Conservation (phyloP, 2,797 vertebrate species). For the Meda fulgida region DNA sequence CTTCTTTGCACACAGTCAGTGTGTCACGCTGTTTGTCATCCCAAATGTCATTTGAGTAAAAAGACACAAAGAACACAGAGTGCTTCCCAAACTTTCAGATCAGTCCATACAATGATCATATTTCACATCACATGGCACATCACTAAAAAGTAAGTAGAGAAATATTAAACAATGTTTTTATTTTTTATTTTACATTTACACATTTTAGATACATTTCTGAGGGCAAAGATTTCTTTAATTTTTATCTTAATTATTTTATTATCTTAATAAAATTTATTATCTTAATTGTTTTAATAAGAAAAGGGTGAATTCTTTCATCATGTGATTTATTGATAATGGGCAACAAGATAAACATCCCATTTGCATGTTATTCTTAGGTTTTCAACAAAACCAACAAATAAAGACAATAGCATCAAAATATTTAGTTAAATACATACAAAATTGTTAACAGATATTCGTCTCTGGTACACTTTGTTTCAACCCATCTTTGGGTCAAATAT, state of each 20-base stretch:
- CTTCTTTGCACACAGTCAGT: conserved; percentile 13
- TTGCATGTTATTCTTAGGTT: not conserved
- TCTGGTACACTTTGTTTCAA: not conserved
- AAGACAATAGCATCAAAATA: not conserved
- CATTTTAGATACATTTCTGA: not conserved
- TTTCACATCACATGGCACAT: conserved; percentile 1
- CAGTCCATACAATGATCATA: not conserved
- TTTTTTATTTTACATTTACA: not conserved
- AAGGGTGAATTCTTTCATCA: not conserved
- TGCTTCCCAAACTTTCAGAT: conserved; percentile 63
- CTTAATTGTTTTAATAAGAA: conserved; percentile 2
- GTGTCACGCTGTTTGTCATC: conserved; percentile 70
- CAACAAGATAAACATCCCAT: not conserved
- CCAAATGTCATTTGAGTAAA: conserved; percentile 70
- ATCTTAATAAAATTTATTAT: too few species aligned
- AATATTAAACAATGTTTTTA: not conserved
- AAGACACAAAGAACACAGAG: conserved; percentile 66
- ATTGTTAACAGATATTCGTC: not conserved
- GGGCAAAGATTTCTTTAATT: not conserved
- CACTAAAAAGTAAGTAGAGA: not conserved
- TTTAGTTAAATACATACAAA: not conserved
- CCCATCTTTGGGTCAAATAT: not conserved
- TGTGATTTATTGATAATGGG: not conserved
- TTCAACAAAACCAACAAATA: not conserved
- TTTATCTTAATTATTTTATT: too few species aligned